Conservation (phyloP, 1,140 invertebrate genomes). For the Apis florea region DNA sequence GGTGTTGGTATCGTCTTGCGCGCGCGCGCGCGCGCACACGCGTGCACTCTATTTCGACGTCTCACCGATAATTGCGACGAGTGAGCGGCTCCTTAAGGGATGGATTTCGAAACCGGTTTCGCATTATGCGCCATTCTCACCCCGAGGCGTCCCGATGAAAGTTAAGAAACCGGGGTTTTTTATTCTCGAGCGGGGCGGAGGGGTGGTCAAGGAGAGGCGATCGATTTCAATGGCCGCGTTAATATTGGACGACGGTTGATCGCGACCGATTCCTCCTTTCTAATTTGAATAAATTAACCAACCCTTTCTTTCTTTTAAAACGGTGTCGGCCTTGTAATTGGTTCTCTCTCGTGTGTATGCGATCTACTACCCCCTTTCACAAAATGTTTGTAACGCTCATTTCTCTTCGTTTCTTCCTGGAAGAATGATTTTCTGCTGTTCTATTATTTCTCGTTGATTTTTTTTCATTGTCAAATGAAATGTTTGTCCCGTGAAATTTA, state of each 20-base stretch:
- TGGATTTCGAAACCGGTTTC: slow-evolving; percentile 69
- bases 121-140: slow-evolving; percentile 63
- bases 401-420: too few relatives aligned
- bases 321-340: background rate
- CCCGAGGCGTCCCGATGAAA: slow-evolving; percentile 54
- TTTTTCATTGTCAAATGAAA: too few relatives aligned
- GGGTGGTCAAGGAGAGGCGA: slow-evolving; percentile 39
- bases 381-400: too few relatives aligned
- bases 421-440: too few relatives aligned
- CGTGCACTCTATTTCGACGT: slow-evolving; percentile 57
- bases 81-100: slow-evolving; percentile 65
- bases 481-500: too few relatives aligned
- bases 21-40: background rate
- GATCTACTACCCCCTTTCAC: background rate
- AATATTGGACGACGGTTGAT: slow-evolving; percentile 31
- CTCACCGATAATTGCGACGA: slow-evolving; percentile 67
- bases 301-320: background rate
- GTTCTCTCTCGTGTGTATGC: background rate
- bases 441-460: too few relatives aligned
- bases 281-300: slow-evolving; percentile 17
- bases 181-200: slow-evolving; percentile 36
- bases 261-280: slow-evolving; percentile 5
- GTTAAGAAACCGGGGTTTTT: slow-evolving; percentile 34
- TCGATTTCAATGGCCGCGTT: slow-evolving; percentile 41
- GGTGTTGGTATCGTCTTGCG: slow-evolving; percentile 37